A percentile compares a stretch with the other conserved stretches of the same genome.
Evolutionary conservation across 2,888 invertebrate species (phyloP).

Genomic region (Melieria omissa): DNA sequence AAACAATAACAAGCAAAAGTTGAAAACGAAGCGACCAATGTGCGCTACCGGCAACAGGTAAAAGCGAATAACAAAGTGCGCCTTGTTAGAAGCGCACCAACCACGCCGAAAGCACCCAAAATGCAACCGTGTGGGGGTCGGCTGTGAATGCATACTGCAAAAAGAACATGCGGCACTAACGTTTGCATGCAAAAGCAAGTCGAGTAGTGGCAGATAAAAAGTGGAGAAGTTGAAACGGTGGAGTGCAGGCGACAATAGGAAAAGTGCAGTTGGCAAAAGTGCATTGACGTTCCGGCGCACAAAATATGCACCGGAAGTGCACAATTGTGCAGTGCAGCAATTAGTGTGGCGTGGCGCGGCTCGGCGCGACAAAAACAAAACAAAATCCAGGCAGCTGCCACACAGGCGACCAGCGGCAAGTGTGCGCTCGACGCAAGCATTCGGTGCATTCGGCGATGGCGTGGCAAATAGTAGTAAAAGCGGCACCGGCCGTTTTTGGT

Average conservation of each 20-base stretch:
- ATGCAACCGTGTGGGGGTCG: conserved; percentile 3
- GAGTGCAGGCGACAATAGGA: neutral
- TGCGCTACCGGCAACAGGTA: conserved; percentile 55
- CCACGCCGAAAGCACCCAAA: conserved; percentile 17
- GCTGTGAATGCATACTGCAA: too few relatives aligned
- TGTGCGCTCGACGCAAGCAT: neutral
- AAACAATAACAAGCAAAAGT: conserved; percentile 11
- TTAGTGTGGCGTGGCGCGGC: conserved; percentile 51
- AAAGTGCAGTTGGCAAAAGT: neutral
- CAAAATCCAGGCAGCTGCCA: conserved; percentile 29
- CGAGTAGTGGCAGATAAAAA: neutral
- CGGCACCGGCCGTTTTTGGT: conserved; percentile 8
- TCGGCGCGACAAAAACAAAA: conserved; percentile 41
- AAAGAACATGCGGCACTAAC: too few relatives aligned
- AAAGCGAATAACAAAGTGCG: conserved; percentile 58
- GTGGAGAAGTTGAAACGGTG: neutral
- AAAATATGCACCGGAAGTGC: conserved; percentile 64
- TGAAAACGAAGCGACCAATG: conserved; percentile 1
- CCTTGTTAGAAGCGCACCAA: conserved; percentile 27
- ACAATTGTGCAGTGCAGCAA: conserved; percentile 64
- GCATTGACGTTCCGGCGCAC: neutral
- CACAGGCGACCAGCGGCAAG: conserved; percentile 10
- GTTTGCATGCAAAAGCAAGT: neutral
- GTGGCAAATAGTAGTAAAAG: neutral
- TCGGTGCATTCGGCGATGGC: conserved; percentile 1